Conservation (phyloP, 2,888 invertebrate genomes). For the Podabrus alpinus region DNA sequence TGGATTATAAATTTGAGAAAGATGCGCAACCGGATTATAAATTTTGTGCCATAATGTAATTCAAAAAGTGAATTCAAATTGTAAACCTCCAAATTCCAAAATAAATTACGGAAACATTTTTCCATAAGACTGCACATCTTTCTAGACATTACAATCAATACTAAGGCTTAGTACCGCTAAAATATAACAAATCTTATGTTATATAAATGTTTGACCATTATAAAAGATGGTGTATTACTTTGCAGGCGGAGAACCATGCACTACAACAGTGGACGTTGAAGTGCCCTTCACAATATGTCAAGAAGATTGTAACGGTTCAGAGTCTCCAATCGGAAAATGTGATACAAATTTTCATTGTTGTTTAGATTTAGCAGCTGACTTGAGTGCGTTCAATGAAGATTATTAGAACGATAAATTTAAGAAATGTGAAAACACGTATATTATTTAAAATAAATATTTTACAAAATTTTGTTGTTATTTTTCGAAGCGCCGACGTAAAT, state of each 20-base stretch:
- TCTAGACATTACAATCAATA: too few species aligned
- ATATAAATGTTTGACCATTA: not conserved
- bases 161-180: too few species aligned
- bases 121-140: too few species aligned
- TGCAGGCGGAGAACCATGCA: not conserved
- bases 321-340: not conserved
- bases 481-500: too few species aligned
- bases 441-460: not conserved
- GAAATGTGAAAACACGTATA: not conserved
- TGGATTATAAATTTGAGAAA: too few species aligned
- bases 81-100: too few species aligned
- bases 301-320: not conserved
- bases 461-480: not conserved
- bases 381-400: too few species aligned
- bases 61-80: too few species aligned
- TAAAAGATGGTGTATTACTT: not conserved
- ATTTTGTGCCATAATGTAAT: too few species aligned
- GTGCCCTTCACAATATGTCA: not conserved
- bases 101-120: too few species aligned
- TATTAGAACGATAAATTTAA: not conserved
- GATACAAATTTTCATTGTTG: not conserved
- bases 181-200: too few species aligned
- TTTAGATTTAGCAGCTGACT: not conserved
- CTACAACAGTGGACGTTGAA: not conserved
- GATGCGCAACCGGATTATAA: too few species aligned